Conservation (phyloP, 35 echinoderm and acorn worm species). For the Amphiura filiformis region DNA sequence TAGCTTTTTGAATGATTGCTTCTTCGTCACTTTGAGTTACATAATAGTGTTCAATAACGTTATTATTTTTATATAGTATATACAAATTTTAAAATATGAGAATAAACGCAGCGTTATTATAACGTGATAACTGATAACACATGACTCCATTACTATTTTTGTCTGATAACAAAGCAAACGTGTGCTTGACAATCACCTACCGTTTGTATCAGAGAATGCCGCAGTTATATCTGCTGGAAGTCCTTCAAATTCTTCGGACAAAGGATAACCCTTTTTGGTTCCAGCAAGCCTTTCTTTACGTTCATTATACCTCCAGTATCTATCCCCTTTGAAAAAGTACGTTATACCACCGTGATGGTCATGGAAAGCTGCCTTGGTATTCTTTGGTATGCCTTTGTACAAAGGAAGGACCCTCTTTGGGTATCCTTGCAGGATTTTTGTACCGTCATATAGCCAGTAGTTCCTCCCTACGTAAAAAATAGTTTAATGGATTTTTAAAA, state of each 20-base stretch:
- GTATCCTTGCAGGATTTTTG: slow-evolving; percentile 38
- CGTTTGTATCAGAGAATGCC: background rate
- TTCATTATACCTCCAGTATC: slow-evolving; percentile 84
- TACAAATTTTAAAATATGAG: too few species aligned
- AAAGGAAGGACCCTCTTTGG: slow-evolving; percentile 66
- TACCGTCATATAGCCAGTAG: slow-evolving; percentile 55
- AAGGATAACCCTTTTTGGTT: background rate
- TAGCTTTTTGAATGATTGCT: too few species aligned
- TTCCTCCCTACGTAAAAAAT: slow-evolving; percentile 61
- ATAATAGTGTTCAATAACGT: too few species aligned
- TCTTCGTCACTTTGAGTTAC: too few species aligned
- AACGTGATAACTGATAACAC: too few species aligned
- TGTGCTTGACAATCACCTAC: too few species aligned
- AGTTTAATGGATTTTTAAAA: too few species aligned
- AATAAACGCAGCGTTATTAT: too few species aligned
- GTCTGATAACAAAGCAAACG: too few species aligned
- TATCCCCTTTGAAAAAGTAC: slow-evolving; percentile 83
- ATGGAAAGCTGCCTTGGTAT: slow-evolving; percentile 69
- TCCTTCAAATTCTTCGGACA: background rate
- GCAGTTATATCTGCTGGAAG: background rate
- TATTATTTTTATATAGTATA: too few species aligned
- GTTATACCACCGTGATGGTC: slow-evolving; percentile 85
- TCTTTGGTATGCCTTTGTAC: slow-evolving; percentile 59
- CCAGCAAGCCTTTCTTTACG: background rate
- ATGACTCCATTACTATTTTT: too few species aligned